Base-by-base conservation (phyloP, 1,140 invertebrate genomes). In the Psix sp. region DNA sequence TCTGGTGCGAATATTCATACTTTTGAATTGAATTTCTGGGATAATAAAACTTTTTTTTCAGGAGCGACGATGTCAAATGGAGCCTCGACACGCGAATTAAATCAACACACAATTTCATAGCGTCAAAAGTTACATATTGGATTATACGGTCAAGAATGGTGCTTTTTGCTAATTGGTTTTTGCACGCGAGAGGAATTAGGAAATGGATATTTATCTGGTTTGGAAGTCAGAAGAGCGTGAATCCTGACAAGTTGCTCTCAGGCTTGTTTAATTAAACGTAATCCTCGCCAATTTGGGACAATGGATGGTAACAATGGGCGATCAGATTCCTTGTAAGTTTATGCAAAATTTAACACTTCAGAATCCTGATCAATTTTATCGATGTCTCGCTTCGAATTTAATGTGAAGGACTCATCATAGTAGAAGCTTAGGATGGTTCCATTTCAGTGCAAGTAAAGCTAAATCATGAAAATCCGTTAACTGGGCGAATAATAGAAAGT, bases 111-210 rank as follows among this genome's bases (percentile, higher is more conserved):
- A 48, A 31, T 54, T 54, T 60, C 48, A 39, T 29, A 48, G 33
- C 3, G 17, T 54, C 33, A 16, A 60, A 59, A 52, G 56, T 70
- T 48, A 35, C 39, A 54, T 54, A 54, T 39, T 60, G 48, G 48
- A 70, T 68, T 70, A 70, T 46, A 54, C 54, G 46, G 48, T 70
- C 56, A 70, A 60, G 48, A 36, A 43, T 54, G 14, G 15, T 31
- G 54, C 40, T 70, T 70, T 70, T 60, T 60, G 38, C 49, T 70
- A 60, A 70, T 70, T 70, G 48, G 54, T 54, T 70, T 60, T 60
- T 39, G 48, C 66, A 60, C 56, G 48, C 46, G 33, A 60, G 18
- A 46, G 24, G 42, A 60, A 70, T 70, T 54, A 70, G 54, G 33
- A 70, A 39, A 46, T 54, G 33, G 48, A 70, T 67, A 54, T 54